Percentiles rank a stretch among this genome's conserved stretches.
These are phyloP conservation scores for Orthonyx spaldingii DNA, from an alignment of 2,113 vertebrate genomes.

Conservation along the genomic window DNA sequence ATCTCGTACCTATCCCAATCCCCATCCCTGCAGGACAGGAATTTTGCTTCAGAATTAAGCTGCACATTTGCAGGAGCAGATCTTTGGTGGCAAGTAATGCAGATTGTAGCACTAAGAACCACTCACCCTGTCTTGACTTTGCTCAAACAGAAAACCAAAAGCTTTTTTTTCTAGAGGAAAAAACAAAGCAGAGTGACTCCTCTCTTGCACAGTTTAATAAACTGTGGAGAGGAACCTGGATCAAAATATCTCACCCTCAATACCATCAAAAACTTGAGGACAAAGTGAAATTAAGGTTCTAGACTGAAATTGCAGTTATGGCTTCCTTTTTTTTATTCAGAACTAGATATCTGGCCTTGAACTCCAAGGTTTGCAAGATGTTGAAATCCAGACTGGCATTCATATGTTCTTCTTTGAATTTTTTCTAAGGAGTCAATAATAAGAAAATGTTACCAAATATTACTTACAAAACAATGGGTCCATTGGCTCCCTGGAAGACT, in stretches of 20 bases:
- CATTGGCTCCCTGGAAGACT: constrained; percentile 87
- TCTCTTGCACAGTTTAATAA: neutral
- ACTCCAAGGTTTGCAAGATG: neutral
- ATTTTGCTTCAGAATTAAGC: neutral
- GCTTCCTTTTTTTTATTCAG: neutral
- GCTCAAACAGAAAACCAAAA: neutral
- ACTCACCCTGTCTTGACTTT: neutral
- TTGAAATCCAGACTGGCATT: neutral
- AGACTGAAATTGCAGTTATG: neutral
- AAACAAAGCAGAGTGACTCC: neutral
- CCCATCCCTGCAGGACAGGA: neutral
- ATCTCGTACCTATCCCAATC: neutral
- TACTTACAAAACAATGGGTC: constrained; percentile 90
- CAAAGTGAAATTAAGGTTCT: neutral
- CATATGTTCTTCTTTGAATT: neutral
- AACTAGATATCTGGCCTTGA: neutral
- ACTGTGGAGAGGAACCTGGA: neutral
- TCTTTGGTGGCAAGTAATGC: neutral
- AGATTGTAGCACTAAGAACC: neutral
- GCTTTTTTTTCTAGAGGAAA: neutral
- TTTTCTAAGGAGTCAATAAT: neutral
- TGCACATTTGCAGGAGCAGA: neutral
- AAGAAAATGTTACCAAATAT: neutral
- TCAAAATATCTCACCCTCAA: neutral
- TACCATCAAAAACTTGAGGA: neutral